Base-by-base conservation (phyloP, 2,797 vertebrate species). In the Pseudochaenichthys georgianus region DNA sequence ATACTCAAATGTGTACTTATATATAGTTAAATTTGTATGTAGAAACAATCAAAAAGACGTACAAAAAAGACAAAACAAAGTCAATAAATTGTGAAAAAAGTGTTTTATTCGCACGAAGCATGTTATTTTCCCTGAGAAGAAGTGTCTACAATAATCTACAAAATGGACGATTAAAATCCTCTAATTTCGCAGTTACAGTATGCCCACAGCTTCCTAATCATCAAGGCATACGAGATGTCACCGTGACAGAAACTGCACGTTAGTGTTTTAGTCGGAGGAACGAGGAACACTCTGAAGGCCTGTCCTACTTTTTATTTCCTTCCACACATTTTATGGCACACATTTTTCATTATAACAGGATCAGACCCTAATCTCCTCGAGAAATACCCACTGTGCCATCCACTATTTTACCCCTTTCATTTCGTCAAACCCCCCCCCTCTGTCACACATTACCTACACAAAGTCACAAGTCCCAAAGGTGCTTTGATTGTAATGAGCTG, bases 41-140 rank as follows among this genome's bases (percentile, higher is more conserved):
- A 3, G 13, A 63, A 0, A 48, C 34, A 2, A 38, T 1, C 1
- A 38, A 53, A 75, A 59, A 19, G 4, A 51, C 17, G 19, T 16
- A 53, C 23, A 72, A 79, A 9, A 69, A 76, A 5, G 0, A 52
- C 34, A 34, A 52, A 9, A 66, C 17, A 5, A 11, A 66, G 48
- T 67, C 48, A 17, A 13, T 58, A 31, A 58, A 60, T 47, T 75
- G 38, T 74, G 17, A 34, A 66, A 72, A 83, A 77, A 50, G 17
- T 19, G 15, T 54, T 93, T 91, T 89, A 89, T 90, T 92, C 10
- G 31, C 64, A 16, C 52, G 67, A 73, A 61, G 57, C 53, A 65
- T 70, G 55, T 86, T 70, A 58, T 1, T 61, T 88, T 89, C 85
- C 90, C 89, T 91, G 88, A 92, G 89, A 90, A 53, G 21, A 73